These are phyloP conservation scores for Rhorus exstirpatorius DNA, from an alignment of 2,888 invertebrate genomes.

Conservation along the genomic window DNA sequence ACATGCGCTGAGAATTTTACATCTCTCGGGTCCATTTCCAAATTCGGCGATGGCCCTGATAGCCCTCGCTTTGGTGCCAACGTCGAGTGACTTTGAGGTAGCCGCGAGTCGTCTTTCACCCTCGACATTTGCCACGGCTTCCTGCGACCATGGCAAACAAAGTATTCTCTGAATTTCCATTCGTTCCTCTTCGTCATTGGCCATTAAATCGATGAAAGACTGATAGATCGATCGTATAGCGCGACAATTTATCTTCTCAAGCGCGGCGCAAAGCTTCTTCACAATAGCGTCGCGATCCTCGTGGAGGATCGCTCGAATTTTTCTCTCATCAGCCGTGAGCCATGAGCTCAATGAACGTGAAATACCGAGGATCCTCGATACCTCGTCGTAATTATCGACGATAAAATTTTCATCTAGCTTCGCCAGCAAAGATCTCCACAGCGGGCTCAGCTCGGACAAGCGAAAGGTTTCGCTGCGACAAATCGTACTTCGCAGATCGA, in stretches of 20 bases:
- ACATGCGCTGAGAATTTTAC: slow-evolving; percentile 78
- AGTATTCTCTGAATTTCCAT: slow-evolving; percentile 78
- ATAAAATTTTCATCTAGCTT: slow-evolving; percentile 38
- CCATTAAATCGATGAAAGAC: slow-evolving; percentile 77
- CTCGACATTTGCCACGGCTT: slow-evolving; percentile 71
- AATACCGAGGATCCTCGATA: slow-evolving; percentile 46
- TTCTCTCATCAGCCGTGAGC: slow-evolving; percentile 52
- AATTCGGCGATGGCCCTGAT: slow-evolving; percentile 77
- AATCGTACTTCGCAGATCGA: slow-evolving; percentile 74
- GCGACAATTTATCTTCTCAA: slow-evolving; percentile 66
- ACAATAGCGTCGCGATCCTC: slow-evolving; percentile 60
- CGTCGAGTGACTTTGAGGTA: slow-evolving; percentile 77
- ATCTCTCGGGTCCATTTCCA: slow-evolving; percentile 75
- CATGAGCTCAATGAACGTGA: slow-evolving; percentile 61
- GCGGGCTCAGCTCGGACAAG: slow-evolving; percentile 71
- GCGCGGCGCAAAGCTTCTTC: slow-evolving; percentile 51
- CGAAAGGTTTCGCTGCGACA: slow-evolving; percentile 39
- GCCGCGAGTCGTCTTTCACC: slow-evolving; percentile 73
- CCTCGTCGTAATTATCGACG: slow-evolving; percentile 63
- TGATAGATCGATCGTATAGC: slow-evolving; percentile 75
- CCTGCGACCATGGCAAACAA: slow-evolving; percentile 76
- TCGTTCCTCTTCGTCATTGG: slow-evolving; percentile 77
- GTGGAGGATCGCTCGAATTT: slow-evolving; percentile 54
- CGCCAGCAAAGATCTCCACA: slow-evolving; percentile 76
- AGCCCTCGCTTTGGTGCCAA: slow-evolving; percentile 74